A percentile compares a stretch with the other conserved stretches of the same genome.
Evolutionary conservation across 2,888 invertebrate species (phyloP).

Genomic region (Amphipoea lucens): DNA sequence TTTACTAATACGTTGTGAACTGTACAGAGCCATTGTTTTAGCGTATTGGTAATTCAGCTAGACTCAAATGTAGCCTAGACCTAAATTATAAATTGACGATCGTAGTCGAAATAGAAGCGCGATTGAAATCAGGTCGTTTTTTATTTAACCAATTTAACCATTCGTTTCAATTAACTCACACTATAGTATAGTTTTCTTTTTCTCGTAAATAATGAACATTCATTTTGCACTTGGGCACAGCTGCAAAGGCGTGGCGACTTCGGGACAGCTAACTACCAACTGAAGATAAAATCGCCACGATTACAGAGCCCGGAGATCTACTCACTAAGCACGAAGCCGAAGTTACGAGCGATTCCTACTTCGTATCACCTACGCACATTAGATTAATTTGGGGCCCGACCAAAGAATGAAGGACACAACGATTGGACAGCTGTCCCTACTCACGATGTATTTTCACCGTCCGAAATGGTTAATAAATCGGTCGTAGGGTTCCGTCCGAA

Average conservation of each 20-base stretch:
- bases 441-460: too few relatives aligned
- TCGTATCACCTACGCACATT: background rate
- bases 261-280: background rate
- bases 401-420: background rate
- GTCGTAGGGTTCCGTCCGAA: background rate
- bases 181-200: background rate
- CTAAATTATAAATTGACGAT: constrained; percentile 14
- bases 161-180: background rate
- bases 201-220: background rate
- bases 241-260: background rate
- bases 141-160: background rate
- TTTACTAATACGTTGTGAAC: background rate
- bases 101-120: background rate
- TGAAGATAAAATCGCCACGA: background rate
- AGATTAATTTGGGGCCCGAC: background rate
- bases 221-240: background rate
- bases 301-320: background rate
- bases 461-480: background rate
- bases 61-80: constrained; percentile 2
- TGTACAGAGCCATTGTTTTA: background rate
- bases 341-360: background rate
- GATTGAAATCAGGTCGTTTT: constrained; percentile 5
- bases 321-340: too few relatives aligned
- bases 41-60: background rate
- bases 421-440: background rate